These are phyloP conservation scores for Hesperophylax magnus DNA, from an alignment of 1,140 invertebrate genomes.

Conservation along the genomic window DNA sequence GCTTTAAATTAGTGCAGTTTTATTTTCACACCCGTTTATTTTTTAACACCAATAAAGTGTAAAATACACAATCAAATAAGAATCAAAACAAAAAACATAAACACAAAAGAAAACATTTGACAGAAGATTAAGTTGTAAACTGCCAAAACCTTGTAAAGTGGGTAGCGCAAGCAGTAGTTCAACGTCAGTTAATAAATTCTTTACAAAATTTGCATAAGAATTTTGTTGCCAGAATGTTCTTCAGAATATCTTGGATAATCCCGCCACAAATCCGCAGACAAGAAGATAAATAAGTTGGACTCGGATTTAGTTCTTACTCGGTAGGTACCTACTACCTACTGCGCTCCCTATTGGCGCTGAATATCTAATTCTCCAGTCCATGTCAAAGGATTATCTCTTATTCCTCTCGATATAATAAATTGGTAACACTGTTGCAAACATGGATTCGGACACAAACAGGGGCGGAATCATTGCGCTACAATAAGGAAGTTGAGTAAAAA, in stretches of 20 bases:
- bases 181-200: too few species aligned
- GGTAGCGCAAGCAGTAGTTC: too few species aligned
- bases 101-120: too few species aligned
- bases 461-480: too few species aligned
- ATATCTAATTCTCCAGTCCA: neutral
- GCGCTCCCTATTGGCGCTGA: neutral
- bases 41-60: too few species aligned
- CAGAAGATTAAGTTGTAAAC: too few species aligned
- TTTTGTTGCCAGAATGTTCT: neutral
- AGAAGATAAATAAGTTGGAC: neutral
- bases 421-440: constrained; percentile 25
- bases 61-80: too few species aligned
- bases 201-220: neutral
- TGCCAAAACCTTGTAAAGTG: too few species aligned
- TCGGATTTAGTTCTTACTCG: neutral
- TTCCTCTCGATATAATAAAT: constrained; percentile 14
- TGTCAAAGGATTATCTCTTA: constrained; percentile 4
- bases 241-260: constrained; percentile 6
- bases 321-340: neutral
- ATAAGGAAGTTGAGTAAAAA: too few species aligned
- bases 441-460: neutral
- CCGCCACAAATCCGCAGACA: constrained; percentile 9
- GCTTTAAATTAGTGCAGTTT: too few species aligned
- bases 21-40: too few species aligned
- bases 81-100: too few species aligned